phyloP scores from a whole-genome alignment of 1,140 invertebrate species.

The Cyclina sinensis region DNA sequence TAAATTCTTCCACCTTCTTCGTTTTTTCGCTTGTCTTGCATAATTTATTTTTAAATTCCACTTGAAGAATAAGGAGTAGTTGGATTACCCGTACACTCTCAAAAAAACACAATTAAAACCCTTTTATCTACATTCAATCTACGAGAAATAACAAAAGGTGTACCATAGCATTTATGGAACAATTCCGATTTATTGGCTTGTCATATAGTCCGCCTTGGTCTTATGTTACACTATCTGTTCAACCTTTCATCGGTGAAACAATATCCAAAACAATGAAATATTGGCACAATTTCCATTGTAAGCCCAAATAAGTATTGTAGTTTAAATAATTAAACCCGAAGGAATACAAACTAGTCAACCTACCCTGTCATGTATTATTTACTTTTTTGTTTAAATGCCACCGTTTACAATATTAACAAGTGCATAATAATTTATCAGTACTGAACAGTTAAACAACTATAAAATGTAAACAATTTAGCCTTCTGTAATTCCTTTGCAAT shows the following conservation, averaged over 20 bases:
- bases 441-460: background rate
- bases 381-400: conserved; percentile 5
- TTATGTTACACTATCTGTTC: background rate
- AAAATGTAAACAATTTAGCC: background rate
- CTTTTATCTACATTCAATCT: conserved; percentile 11
- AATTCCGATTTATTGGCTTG: conserved; percentile 45
- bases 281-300: conserved; percentile 27
- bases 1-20: background rate
- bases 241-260: conserved; percentile 40
- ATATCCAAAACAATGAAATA: conserved; percentile 25
- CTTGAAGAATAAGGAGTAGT: background rate
- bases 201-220: conserved; percentile 7
- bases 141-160: conserved; percentile 10
- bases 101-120: conserved; percentile 24
- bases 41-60: conserved; percentile 55
- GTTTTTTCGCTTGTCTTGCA: conserved; percentile 29
- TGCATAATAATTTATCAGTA: conserved; percentile 23
- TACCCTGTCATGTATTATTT: background rate
- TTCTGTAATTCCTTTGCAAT: background rate
- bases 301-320: conserved; percentile 8
- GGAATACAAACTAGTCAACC: conserved; percentile 1
- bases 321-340: conserved; percentile 24
- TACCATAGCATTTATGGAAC: conserved; percentile 55
- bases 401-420: background rate
- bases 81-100: background rate